Base-by-base conservation (phyloP, 2,888 invertebrate species). In the Lydus trimaculatus region DNA sequence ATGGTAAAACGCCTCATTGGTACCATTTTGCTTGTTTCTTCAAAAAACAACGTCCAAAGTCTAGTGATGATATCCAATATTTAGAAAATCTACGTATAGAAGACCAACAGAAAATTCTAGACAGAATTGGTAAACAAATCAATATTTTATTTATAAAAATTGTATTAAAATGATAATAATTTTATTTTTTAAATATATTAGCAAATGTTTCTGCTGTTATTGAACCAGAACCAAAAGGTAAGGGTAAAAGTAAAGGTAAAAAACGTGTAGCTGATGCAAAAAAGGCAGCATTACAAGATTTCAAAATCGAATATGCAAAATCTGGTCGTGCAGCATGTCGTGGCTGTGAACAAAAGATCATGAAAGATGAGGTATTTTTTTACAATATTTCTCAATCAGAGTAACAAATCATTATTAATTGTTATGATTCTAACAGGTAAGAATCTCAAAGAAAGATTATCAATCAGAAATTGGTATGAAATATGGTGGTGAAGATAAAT, bases 1-100 rank as follows among this genome's bases (percentile, higher is more conserved):
- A 97, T 90, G 94, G 95, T 0, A 95, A 92, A 83, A 89, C 91
- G 76, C 90, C 96, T 0, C 91, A 92, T 78, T 98, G 98, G 98
- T 94, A 92, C 81, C 98, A 98, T 86, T 89, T 90, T 69, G 86
- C 87, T 0, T 98, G 98, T 82, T 97, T 98, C 84, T 98, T 97
- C 81, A 85, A 86, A 20, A 93, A 94, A 81, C 93, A 94, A 76
- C 89, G 92, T 2, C 95, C 95, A 0, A 87, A 89, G 67, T 87
- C 90, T 28, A 88, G 89, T 0, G 91, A 90, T 33, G 97, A 98
- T 71, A 94, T 98, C 77, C 92, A 88, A 15, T 90, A 94, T 80
- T 94, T 91, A 80, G 93, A 94, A 80, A 90, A 90, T 71, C 87
- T 98, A 31, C 90, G 94, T 71, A 91, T 91, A 87, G 91, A 90